Base-by-base conservation (phyloP, 2,888 invertebrate species). In the Drosophila trichaetosa region DNA sequence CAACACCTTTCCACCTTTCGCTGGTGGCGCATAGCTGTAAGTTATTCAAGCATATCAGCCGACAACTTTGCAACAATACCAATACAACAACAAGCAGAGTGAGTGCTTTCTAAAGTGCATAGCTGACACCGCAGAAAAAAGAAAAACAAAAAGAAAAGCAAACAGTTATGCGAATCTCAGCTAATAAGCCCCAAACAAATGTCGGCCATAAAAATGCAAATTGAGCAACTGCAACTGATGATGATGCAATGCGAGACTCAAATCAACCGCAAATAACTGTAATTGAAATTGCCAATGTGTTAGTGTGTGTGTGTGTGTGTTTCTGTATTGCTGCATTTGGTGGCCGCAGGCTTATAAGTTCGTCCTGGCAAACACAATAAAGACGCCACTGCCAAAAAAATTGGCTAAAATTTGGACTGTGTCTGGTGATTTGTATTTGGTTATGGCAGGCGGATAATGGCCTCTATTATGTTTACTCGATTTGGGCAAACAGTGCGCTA, bases 1-100 rank as follows among this genome's bases (percentile, higher is more conserved):
- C 82, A 86, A 88, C 83, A 89, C 85, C 90, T 87, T 87, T 89
- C 82, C 80, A 82, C 89, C 85, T 89, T 89, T 85, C 87, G 87
- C 89, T 82, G 24, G 58, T 54, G 72, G 72, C 79, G 69, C 81
- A 89, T 85, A 69, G 78, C 73, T 73, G 75, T 73, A 72, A 87
- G 80, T 78, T 87, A 82, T 80, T 89, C 82, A 87, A 76, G 73
- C 85, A 76, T 87, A 89, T 87, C 84, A 71, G 66, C 33, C 53
- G 24, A 24, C 33, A 42, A 21, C 16, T 24, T 16, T 27, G 46
- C 51, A 62, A 53, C 48, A 59, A 52, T 56, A 53, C 51, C 49
- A 48, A 36, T 16, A 8, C 46, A 61, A 33, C 57, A 64, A 62
- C 67, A 48, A 52, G 38, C 60, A 51, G 33, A 36, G 29, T 36